A percentile compares a stretch with the other conserved stretches of the same genome.
phyloP scores from a whole-genome alignment of 2,888 invertebrate species.

The Hybos culiciformis region DNA sequence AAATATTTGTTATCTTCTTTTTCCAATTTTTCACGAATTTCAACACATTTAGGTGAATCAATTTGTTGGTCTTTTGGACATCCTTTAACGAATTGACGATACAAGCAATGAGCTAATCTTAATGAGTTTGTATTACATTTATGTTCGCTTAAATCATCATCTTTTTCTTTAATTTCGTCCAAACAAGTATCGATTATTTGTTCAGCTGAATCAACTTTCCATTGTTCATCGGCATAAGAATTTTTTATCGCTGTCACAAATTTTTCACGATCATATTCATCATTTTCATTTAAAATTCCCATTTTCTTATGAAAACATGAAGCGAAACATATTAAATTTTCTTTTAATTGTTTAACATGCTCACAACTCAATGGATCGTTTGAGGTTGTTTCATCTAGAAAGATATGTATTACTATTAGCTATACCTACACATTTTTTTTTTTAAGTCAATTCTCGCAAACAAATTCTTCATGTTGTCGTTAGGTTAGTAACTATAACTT shows the following conservation, averaged over 20 bases:
- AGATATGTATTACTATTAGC: no score
- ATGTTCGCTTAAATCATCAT: neutral
- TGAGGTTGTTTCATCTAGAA: conserved; percentile 12
- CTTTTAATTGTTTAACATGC: conserved; percentile 16
- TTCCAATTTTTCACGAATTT: conserved; percentile 16
- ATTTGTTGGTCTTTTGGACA: conserved; percentile 20
- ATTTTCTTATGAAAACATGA: conserved; percentile 19
- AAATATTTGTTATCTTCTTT: conserved; percentile 16
- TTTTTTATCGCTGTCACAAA: conserved; percentile 13
- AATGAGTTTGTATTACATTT: conserved; percentile 17
- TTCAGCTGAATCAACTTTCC: conserved; percentile 4
- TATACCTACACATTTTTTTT: no score
- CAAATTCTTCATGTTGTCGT: no score
- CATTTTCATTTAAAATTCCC: conserved; percentile 15
- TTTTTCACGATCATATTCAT: conserved; percentile 17
- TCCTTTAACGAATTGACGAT: conserved; percentile 17
- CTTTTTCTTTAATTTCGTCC: neutral
- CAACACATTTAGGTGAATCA: conserved; percentile 17
- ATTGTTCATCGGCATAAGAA: conserved; percentile 11
- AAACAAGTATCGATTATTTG: conserved; percentile 6
- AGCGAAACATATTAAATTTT: conserved; percentile 17
- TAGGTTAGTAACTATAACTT: no score
- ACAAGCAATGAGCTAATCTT: conserved; percentile 19
- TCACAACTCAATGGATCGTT: conserved; percentile 21
- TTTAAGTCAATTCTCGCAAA: no score